Evolutionary conservation across 2,113 vertebrate species (phyloP), one percentile per base, ranked within the genome.

Genomic region (Cyprinodon brontotheroides): DNA sequence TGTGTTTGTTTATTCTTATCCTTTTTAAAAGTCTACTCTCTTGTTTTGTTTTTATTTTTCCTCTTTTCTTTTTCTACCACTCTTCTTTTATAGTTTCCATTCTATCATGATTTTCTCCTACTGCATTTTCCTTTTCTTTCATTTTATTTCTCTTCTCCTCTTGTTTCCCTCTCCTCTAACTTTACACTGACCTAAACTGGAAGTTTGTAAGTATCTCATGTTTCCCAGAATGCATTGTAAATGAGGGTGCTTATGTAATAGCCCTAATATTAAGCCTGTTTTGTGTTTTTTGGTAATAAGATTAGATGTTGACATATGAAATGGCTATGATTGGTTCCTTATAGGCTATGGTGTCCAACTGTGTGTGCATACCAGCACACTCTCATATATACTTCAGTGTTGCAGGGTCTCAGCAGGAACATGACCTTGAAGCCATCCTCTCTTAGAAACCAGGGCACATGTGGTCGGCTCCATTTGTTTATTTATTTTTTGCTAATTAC

Each of bases 241-340:
- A 86, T 83, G 73, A 79, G 66, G 60, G 40, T 68, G 74, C 62
- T 92, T 92, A 91, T 79, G 81, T 74, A 92, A 93, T 67, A 77
- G 69, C 41, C 29, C 82, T 72, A 83, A 88, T 86, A 89, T 90
- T 85, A 82, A 82, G 81, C 53, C 69, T 57, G 17, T 57, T 71
- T 74, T 59, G 72, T 74, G 64, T 81, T 78, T 84, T 66, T 61
- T 39, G 11, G 78, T 87, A 79, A 86, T 72, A 78, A 72, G 60
- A 82, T 89, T 69, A 48, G 60, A 6, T 80, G 67, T 70, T 62
- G 79, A 82, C 47, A 17, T 75, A 76, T 76, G 82, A 65, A 62
- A 67, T 38, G 57, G 48, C 43, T 11, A 22, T 77, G 85, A 89
- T 80, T 78, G 83, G 45, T 73, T 72, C 77, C 83, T 80, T 89